Evolutionary conservation across 2,797 vertebrate genomes (phyloP).

Genomic region (Knipowitschia caucasica): DNA sequence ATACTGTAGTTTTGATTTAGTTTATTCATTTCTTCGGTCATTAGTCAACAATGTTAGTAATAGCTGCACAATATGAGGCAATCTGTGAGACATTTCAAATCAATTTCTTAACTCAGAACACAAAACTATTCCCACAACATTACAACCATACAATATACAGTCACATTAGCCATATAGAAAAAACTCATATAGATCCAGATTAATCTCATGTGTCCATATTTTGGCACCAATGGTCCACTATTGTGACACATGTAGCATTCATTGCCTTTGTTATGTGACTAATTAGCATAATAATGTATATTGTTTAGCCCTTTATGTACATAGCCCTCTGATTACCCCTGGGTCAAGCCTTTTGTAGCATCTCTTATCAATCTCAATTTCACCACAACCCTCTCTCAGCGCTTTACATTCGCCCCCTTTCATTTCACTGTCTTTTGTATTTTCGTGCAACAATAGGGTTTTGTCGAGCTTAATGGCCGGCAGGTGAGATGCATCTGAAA

Average conservation of each 20-base stretch:
- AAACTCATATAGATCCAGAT: too few species aligned
- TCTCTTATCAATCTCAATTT: not conserved
- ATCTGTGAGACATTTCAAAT: too few species aligned
- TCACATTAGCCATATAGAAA: too few species aligned
- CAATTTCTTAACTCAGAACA: too few species aligned
- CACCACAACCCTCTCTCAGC: not conserved
- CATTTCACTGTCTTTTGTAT: constrained; percentile 4
- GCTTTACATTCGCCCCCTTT: not conserved
- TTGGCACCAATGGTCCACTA: not conserved
- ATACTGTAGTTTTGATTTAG: too few species aligned
- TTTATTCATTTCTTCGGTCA: too few species aligned
- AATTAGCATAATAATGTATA: not conserved
- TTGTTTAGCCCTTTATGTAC: not conserved
- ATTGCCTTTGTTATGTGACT: not conserved
- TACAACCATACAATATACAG: too few species aligned
- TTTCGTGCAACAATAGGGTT: constrained; percentile 17
- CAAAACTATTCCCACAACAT: too few species aligned
- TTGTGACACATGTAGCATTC: too few species aligned
- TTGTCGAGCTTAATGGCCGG: constrained; percentile 27
- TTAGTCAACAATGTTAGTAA: too few species aligned
- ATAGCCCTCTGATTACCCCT: not conserved
- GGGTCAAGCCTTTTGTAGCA: not conserved
- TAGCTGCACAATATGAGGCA: too few species aligned
- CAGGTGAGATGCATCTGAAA: constrained; percentile 51
- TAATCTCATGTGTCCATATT: not conserved